Evolutionary conservation across 2,797 vertebrate genomes (phyloP).

Genomic region (Pyrocephalus nanus): DNA sequence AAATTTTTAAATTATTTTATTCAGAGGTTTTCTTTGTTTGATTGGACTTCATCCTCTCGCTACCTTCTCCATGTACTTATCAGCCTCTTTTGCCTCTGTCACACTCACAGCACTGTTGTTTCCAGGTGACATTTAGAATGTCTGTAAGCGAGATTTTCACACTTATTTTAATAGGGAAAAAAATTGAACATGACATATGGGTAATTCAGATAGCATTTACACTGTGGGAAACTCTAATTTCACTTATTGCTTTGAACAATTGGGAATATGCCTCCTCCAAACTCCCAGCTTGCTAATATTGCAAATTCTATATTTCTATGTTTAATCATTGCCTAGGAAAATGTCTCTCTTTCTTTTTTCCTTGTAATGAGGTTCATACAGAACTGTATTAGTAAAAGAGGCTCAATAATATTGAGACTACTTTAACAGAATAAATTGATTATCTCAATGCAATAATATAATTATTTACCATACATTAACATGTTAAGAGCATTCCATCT

Average conservation of each 20-base stretch:
- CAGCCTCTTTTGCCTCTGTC: not conserved
- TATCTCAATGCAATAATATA: not conserved
- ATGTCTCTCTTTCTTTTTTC: not conserved
- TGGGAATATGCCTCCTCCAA: not conserved
- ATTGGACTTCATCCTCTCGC: not conserved
- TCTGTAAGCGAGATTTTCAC: not conserved
- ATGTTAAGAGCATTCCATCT: not conserved
- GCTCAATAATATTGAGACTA: not conserved
- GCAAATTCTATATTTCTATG: not conserved
- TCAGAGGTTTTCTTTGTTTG: not conserved
- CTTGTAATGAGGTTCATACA: not conserved
- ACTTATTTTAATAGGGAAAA: constrained; percentile 31
- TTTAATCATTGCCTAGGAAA: not conserved
- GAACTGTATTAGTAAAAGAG: not conserved
- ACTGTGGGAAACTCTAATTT: constrained; percentile 10
- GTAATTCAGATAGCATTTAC: constrained; percentile 26
- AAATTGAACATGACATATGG: not conserved
- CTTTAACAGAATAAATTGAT: not conserved
- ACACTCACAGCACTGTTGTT: not conserved
- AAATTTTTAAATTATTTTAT: not conserved
- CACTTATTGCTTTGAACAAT: not conserved
- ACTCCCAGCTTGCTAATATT: not conserved
- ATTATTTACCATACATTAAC: not conserved
- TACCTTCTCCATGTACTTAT: not conserved
- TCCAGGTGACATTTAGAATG: constrained; percentile 43